phyloP scores from a whole-genome alignment of 2,797 vertebrate species.

The Geotrypetes seraphini region DNA sequence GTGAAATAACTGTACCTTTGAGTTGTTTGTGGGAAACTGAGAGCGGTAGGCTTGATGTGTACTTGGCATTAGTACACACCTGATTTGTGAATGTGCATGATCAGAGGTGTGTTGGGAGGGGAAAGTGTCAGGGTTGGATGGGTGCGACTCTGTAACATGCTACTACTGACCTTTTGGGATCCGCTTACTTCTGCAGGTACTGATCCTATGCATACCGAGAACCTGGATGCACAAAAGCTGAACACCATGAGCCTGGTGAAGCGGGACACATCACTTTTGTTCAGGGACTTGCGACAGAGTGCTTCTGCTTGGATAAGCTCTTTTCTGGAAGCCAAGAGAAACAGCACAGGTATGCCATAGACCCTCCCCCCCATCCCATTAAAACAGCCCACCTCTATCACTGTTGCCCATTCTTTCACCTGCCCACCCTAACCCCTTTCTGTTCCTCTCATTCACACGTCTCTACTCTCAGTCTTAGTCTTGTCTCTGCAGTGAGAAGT shows the following conservation, averaged over 20 bases:
- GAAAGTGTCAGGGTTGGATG: background rate
- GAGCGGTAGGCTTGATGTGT: too few species aligned
- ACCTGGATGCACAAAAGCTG: conserved; percentile 49
- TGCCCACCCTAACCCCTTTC: background rate
- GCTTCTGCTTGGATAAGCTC: conserved; percentile 80
- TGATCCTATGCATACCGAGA: conserved; percentile 53
- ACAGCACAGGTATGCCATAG: background rate
- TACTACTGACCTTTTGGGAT: background rate
- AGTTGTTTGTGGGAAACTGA: too few species aligned
- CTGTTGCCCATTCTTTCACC: accelerated
- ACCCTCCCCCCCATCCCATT: too few species aligned
- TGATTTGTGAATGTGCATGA: too few species aligned
- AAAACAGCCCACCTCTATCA: too few species aligned
- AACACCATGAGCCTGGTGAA: conserved; percentile 64
- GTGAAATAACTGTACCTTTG: too few species aligned
- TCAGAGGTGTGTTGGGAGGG: background rate
- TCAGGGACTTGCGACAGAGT: conserved; percentile 67
- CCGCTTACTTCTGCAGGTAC: conserved; percentile 20
- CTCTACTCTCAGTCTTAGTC: too few species aligned
- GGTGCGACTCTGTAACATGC: background rate
- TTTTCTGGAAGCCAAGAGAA: conserved; percentile 56
- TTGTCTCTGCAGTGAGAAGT: conserved; percentile 5
- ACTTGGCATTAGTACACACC: too few species aligned
- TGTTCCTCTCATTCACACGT: too few species aligned
- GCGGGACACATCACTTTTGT: conserved; percentile 66